A percentile compares a stretch with the other conserved stretches of the same genome.
Evolutionary conservation across 2,888 invertebrate genomes (phyloP).

Genomic region (Rambutsinella grinnellia): DNA sequence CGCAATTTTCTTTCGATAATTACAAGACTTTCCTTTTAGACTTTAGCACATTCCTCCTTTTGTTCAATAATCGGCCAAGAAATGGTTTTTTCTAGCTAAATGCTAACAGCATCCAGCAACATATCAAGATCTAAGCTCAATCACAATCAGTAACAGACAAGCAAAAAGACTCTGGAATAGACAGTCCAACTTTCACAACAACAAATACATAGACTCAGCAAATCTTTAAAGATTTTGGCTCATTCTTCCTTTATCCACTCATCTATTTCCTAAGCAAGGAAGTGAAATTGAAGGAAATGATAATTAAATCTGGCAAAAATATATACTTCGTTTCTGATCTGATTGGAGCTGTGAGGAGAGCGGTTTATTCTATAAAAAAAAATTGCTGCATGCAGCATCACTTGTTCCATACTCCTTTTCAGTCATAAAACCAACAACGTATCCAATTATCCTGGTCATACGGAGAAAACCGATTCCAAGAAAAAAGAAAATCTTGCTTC

Average conservation of each 20-base stretch:
- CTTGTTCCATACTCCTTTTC: not conserved
- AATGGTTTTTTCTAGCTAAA: too few relatives aligned
- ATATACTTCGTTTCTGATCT: not conserved
- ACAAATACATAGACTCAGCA: slow-evolving; percentile 19
- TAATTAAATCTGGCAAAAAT: slow-evolving; percentile 38
- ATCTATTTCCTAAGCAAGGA: too few relatives aligned
- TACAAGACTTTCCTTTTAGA: too few relatives aligned
- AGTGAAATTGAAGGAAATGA: slow-evolving; percentile 42
- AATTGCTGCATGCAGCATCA: not conserved
- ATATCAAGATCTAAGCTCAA: slow-evolving; percentile 26
- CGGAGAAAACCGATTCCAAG: not conserved
- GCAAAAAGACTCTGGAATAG: slow-evolving; percentile 2
- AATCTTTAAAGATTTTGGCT: too few relatives aligned
- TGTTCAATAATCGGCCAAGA: too few relatives aligned
- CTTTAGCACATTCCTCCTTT: too few relatives aligned
- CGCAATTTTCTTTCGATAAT: too few relatives aligned
- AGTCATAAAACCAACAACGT: slow-evolving; percentile 1
- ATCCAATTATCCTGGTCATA: too few relatives aligned
- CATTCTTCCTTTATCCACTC: not conserved
- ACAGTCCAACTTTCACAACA: slow-evolving; percentile 1
- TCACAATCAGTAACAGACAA: slow-evolving; percentile 17
- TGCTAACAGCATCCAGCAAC: not conserved
- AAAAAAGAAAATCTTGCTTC: not conserved
- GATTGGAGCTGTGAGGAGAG: too few relatives aligned
- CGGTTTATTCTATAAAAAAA: too few relatives aligned